Evolutionary conservation across 2,113 vertebrate genomes (phyloP), one percentile per base, ranked within the genome.

Genomic region (Tyto alba): DNA sequence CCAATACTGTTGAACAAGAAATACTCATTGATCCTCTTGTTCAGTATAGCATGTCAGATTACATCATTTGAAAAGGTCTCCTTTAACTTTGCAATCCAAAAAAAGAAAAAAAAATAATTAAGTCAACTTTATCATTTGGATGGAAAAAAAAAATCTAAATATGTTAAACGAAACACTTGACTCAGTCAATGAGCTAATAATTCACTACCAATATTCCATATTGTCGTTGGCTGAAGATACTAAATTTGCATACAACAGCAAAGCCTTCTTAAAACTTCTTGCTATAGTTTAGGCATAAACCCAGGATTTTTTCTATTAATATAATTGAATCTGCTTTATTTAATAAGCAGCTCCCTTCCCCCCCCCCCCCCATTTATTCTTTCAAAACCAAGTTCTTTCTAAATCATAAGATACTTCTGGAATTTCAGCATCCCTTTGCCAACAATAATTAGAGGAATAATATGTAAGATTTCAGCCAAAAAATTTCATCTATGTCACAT

Each of bases 401-500:
- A 71, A 93, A 85, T 94, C 93, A 93, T 77, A 85, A 91, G 87
- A 95, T 66, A 21, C 59, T 77, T 92, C 69, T 96, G 95, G 92
- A 95, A 97, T 95, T 90, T 75, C 80, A 87, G 41, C 29, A 79
- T 34, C 59, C 52, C 80, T 91, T 91, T 95, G 92, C 87, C 89
- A 94, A 91, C 74, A 93, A 94, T 82, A 93, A 96, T 88, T 90
- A 91, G 63, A 90, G 55, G 77, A 92, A 83, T 90, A 95, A 94
- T 57, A 95, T 79, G 94, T 80, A 67, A 87, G 76, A 67, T 83
- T 95, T 89, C 63, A 95, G 96, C 89, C 92, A 97, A 94, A 92
- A 95, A 91, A 96, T 92, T 91, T 88, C 89, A 93, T 93, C 94
- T 95, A 95, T 96, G 81, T 96, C 94, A 95, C 94, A 95, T 92